A percentile compares a stretch with the other conserved stretches of the same genome.
Conservation (phyloP, 1,140 invertebrate species). For the Lethrus apterus region DNA sequence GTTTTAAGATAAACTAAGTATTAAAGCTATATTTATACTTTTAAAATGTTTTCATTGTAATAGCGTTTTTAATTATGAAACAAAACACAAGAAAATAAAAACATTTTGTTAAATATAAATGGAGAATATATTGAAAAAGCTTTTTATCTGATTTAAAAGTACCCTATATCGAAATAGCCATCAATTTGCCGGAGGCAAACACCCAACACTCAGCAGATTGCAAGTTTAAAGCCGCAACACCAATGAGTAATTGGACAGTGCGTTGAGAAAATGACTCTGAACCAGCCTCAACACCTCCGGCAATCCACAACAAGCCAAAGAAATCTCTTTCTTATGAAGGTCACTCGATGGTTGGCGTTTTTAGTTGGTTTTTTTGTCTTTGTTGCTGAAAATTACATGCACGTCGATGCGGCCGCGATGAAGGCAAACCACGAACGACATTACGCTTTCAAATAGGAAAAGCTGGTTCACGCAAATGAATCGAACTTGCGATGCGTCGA, state of each 20-base stretch:
- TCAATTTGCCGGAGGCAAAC: conserved; percentile 17
- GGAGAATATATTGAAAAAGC: too few relatives aligned
- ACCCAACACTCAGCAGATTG: conserved; percentile 21
- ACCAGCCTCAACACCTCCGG: conserved; percentile 22
- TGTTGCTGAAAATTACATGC: not conserved
- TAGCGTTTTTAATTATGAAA: too few relatives aligned
- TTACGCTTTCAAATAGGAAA: too few relatives aligned
- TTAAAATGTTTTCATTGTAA: too few relatives aligned
- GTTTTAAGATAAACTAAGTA: too few relatives aligned
- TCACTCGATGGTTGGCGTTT: conserved; percentile 14
- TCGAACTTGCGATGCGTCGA: too few relatives aligned
- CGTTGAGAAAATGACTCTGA: conserved; percentile 23
- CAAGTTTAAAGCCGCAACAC: conserved; percentile 19
- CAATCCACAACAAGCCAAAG: conserved; percentile 20
- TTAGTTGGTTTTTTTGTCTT: not conserved
- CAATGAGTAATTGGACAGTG: conserved; percentile 23
- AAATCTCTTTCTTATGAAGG: conserved; percentile 23
- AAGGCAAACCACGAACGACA: too few relatives aligned
- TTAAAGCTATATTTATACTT: too few relatives aligned
- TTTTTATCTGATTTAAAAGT: conserved; percentile 5
- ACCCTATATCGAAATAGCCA: conserved; percentile 10
- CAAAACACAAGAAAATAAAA: too few relatives aligned
- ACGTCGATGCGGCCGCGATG: too few relatives aligned
- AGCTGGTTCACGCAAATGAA: too few relatives aligned
- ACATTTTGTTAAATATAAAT: too few relatives aligned